Evolutionary conservation across 2,888 invertebrate species (phyloP).

Genomic region (Helleia helle): DNA sequence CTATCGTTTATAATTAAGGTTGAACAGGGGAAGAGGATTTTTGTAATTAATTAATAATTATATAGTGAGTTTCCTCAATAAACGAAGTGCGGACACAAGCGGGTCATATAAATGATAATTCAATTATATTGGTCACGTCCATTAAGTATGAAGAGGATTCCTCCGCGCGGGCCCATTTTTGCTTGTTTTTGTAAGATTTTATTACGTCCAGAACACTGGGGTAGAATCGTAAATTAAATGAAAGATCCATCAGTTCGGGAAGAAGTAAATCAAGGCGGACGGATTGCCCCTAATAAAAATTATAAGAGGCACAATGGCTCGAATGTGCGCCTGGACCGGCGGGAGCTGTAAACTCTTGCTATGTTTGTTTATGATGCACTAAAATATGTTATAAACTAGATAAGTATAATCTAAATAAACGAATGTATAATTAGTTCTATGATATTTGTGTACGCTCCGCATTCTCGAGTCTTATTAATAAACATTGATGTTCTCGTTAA

Average conservation of each 20-base stretch:
- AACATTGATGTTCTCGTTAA: not conserved
- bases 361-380: constrained; percentile 73
- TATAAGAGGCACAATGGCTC: constrained; percentile 72
- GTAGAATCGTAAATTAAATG: constrained; percentile 69
- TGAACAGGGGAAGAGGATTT: too few species aligned
- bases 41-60: too few species aligned
- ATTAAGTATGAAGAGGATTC: constrained; percentile 8
- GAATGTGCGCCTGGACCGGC: constrained; percentile 64
- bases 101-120: constrained; percentile 9
- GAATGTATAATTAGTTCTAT: constrained; percentile 63
- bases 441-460: constrained; percentile 50
- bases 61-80: constrained; percentile 4
- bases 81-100: not conserved
- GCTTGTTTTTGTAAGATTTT: constrained; percentile 66
- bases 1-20: too few species aligned
- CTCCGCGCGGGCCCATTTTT: constrained; percentile 41
- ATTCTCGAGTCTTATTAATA: constrained; percentile 13
- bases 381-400: constrained; percentile 74
- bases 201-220: constrained; percentile 61
- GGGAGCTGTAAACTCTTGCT: constrained; percentile 69
- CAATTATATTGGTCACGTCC: constrained; percentile 9
- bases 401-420: constrained; percentile 71
- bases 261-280: constrained; percentile 72
- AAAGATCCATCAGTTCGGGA: constrained; percentile 72
- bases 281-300: constrained; percentile 74